A percentile compares a stretch with the other conserved stretches of the same genome.
Conservation (phyloP, 2,113 vertebrate species). For the Oriolus oriolus region DNA sequence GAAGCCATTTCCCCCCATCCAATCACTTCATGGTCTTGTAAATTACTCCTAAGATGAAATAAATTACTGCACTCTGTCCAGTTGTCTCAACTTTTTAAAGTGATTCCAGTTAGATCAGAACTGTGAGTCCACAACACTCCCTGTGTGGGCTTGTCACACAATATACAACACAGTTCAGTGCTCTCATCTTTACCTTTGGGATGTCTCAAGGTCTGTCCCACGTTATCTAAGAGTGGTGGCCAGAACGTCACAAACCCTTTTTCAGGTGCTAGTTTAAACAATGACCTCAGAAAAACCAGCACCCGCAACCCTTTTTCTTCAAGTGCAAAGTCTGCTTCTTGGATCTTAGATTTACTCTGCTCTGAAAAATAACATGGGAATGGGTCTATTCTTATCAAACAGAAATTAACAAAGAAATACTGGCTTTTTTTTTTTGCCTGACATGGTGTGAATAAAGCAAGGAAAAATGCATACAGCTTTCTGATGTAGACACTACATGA, state of each 20-base stretch:
- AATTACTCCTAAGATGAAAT: background rate
- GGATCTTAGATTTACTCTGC: background rate
- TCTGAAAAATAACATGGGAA: background rate
- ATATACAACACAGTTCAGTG: accelerated
- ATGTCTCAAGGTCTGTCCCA: background rate
- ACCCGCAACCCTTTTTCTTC: accelerated
- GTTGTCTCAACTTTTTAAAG: background rate
- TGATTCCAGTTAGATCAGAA: background rate
- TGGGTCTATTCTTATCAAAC: background rate
- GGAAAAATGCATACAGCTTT: background rate
- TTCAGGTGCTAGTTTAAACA: background rate
- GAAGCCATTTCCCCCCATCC: background rate
- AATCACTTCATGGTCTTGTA: background rate
- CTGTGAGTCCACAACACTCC: background rate
- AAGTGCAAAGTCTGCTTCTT: background rate
- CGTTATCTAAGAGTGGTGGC: accelerated
- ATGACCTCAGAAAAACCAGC: background rate
- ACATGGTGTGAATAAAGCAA: background rate
- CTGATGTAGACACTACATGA: background rate
- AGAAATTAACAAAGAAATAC: background rate
- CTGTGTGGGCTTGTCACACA: background rate
- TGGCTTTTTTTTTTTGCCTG: background rate
- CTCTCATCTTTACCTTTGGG: background rate
- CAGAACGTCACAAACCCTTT: background rate
- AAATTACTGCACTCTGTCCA: background rate